phyloP scores from a whole-genome alignment of 2,113 vertebrate species.

The Polyodon spathula region DNA sequence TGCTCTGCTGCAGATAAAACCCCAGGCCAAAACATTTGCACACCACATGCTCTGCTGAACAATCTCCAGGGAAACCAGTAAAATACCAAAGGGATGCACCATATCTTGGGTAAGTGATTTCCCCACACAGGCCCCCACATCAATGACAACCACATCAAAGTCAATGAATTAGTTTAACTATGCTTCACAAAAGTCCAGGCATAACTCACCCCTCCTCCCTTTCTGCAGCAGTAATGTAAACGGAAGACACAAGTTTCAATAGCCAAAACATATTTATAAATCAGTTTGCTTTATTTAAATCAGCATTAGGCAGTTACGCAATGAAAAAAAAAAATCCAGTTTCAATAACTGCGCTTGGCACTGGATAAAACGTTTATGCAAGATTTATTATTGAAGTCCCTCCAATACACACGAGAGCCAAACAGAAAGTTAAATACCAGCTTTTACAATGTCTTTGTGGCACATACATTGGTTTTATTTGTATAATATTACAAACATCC shows the following conservation, averaged over 20 bases:
- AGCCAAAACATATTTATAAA: slow-evolving; percentile 57
- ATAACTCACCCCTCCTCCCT: background rate
- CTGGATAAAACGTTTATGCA: slow-evolving; percentile 54
- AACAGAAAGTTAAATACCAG: slow-evolving; percentile 45
- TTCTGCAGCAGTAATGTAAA: background rate
- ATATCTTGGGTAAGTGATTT: background rate
- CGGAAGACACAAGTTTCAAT: slow-evolving; percentile 1
- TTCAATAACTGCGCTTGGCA: slow-evolving; percentile 73
- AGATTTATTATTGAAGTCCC: slow-evolving; percentile 50
- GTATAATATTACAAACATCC: slow-evolving; percentile 45
- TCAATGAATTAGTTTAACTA: background rate
- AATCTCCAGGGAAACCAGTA: background rate
- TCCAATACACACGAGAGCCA: slow-evolving; percentile 51
- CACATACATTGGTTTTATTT: slow-evolving; percentile 34
- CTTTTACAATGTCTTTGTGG: slow-evolving; percentile 39
- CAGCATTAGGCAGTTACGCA: slow-evolving; percentile 66
- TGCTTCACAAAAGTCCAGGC: background rate
- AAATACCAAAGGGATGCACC: background rate
- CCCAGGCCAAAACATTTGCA: background rate
- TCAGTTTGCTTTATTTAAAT: slow-evolving; percentile 72
- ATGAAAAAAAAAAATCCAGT: slow-evolving; percentile 54
- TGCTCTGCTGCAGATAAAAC: background rate
- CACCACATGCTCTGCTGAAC: background rate
- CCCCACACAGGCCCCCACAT: background rate
- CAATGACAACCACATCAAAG: slow-evolving; percentile 2